Evolutionary conservation across 2,888 invertebrate genomes (phyloP).

Genomic region (Sphecodes monilicornis): DNA sequence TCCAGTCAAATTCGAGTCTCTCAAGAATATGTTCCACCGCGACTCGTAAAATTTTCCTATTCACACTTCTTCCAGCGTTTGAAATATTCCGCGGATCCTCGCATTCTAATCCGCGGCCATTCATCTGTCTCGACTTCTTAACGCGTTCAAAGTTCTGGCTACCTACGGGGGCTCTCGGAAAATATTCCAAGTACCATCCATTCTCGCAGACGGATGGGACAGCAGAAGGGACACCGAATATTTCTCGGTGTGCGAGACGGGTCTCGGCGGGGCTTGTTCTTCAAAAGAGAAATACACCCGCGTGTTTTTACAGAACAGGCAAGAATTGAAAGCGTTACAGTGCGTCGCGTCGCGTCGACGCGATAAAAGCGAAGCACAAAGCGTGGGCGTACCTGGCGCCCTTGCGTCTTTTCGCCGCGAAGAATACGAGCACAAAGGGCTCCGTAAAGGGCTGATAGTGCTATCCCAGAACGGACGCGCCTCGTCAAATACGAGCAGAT

Average conservation of each 20-base stretch:
- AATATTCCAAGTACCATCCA: slow-evolving; percentile 10
- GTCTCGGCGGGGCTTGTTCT: slow-evolving; percentile 17
- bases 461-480: neutral
- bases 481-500: slow-evolving; percentile 19
- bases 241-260: slow-evolving; percentile 3
- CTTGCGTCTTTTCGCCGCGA: neutral
- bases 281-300: slow-evolving; percentile 28
- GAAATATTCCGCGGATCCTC: slow-evolving; percentile 1
- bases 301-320: slow-evolving; percentile 32
- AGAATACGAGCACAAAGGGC: neutral
- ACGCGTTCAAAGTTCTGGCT: slow-evolving; percentile 12
- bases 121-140: slow-evolving; percentile 9
- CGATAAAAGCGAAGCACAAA: slow-evolving; percentile 20
- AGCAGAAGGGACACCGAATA: slow-evolving; percentile 17
- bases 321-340: slow-evolving; percentile 38
- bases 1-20: neutral
- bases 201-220: slow-evolving; percentile 1
- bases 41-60: neutral
- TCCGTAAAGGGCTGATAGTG: slow-evolving; percentile 9
- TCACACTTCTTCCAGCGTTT: neutral
- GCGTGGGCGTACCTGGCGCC: neutral
- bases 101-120: slow-evolving; percentile 1
- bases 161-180: neutral
- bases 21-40: neutral
- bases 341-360: neutral